Evolutionary conservation across 2,888 invertebrate genomes (phyloP), one percentile per base, ranked within the genome.

Genomic region (Caenorhabditis drosophilae): DNA sequence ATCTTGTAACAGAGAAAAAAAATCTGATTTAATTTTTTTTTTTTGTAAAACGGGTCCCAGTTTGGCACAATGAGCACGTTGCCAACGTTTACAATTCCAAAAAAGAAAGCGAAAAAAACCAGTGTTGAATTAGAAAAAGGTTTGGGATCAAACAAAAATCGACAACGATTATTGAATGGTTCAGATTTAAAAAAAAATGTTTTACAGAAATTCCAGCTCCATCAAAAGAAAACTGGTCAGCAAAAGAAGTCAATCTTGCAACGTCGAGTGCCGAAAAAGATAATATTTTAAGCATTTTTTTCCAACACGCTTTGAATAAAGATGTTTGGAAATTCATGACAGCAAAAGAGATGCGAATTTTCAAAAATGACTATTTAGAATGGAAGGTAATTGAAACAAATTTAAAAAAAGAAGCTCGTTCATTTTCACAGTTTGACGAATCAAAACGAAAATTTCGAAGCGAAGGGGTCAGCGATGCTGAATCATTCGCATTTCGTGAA

Each of bases 381-480:
- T 49, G 22, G 48, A 35, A 55, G 50, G 60, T 50, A 26, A n/a
- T n/a, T n/a, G n/a, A n/a, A n/a, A n/a, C n/a, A n/a, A n/a, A n/a
- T n/a, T n/a, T n/a, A n/a, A 23, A 15, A 1, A 9, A 12, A 25
- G 31, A 6, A 31, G 7, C 12, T 12, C 31, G 6, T 31, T 9
- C 31, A 6, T 6, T 25, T 47, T 60, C 54, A 31, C 60, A 60
- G 60, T 60, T 49, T 25, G 16, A 55, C 9, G 23, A n/a, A 25
- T 55, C 44, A 15, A 55, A 51, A 40, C 16, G 23, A n/a, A 26
- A 27, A 15, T 18, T 27, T 12, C 26, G 4, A 36, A n/a, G 2
- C 15, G 11, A 26, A 18, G 18, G 31, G 2, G 3, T 11, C 16
- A 9, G 18, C 2, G 23, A 20, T 1, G 25, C 53, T 4, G 64